phyloP scores from a whole-genome alignment of 2,113 vertebrate species.

The Upupa epops region DNA sequence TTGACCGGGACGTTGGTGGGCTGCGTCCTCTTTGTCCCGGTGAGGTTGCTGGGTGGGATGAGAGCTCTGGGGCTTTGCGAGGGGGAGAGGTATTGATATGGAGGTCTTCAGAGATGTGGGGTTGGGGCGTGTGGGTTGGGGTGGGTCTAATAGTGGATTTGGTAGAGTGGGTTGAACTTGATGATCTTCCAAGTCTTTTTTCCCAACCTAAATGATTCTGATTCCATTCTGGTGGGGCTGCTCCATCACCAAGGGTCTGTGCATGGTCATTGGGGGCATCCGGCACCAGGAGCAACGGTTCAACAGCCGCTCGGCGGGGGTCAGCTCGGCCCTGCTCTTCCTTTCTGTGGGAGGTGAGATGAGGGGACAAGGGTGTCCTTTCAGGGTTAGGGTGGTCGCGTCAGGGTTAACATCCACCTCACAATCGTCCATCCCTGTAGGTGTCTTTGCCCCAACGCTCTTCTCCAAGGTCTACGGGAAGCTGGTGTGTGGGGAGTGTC shows the following conservation, averaged over 20 bases:
- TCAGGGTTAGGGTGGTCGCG: background rate
- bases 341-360: conserved; percentile 86
- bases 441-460: conserved; percentile 88
- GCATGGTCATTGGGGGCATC: conserved; percentile 89
- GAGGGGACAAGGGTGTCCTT: background rate
- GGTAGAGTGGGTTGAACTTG: too few relatives aligned
- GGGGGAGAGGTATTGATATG: too few relatives aligned
- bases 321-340: conserved; percentile 87
- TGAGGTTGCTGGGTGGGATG: conserved; percentile 57
- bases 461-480: conserved; percentile 89
- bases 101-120: too few relatives aligned
- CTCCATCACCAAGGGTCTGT: conserved; percentile 77
- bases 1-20: conserved; percentile 86
- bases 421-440: conserved; percentile 28
- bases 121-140: too few relatives aligned
- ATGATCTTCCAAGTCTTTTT: too few relatives aligned
- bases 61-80: rapidly evolving
- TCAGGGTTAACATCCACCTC: rapidly evolving
- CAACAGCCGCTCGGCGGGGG: conserved; percentile 87
- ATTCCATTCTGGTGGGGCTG: background rate
- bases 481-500: conserved; percentile 84
- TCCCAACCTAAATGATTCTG: too few relatives aligned
- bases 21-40: conserved; percentile 86
- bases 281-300: conserved; percentile 87
- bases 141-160: too few relatives aligned